phyloP scores from a whole-genome alignment of 2,888 invertebrate genomes.

The Digitonthophagus gazella region DNA sequence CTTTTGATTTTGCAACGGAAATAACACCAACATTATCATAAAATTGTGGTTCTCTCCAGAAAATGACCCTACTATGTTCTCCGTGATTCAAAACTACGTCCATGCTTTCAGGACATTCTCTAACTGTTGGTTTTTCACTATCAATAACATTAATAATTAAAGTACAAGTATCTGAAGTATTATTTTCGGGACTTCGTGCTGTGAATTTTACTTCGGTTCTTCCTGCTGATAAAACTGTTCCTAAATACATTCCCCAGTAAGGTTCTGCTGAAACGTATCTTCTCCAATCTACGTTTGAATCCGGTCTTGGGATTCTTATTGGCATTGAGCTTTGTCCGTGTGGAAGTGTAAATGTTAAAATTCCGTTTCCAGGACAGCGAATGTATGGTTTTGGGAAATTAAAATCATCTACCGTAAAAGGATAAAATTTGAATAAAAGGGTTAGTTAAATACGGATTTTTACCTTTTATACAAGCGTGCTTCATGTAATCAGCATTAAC shows the following conservation, averaged over 20 bases:
- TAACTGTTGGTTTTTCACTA: conserved; percentile 57
- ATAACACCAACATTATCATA: conserved; percentile 58
- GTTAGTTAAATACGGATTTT: conserved; percentile 26
- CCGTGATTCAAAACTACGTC: conserved; percentile 57
- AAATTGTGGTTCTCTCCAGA: conserved; percentile 67
- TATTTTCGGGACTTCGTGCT: conserved; percentile 57
- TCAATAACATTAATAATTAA: conserved; percentile 61
- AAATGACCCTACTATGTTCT: conserved; percentile 57
- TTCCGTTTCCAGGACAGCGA: conserved; percentile 58
- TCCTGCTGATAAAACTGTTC: conserved; percentile 60
- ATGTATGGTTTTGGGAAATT: conserved; percentile 57
- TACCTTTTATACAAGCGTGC: conserved; percentile 42
- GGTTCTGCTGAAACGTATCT: conserved; percentile 61
- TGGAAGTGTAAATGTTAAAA: conserved; percentile 58
- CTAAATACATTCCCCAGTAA: conserved; percentile 61
- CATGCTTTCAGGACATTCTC: conserved; percentile 62
- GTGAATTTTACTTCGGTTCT: conserved; percentile 59
- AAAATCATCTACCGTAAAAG: conserved; percentile 31
- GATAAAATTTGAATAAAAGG: background rate
- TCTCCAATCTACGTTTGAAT: conserved; percentile 66
- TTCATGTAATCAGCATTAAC: conserved; percentile 30
- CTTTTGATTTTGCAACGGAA: conserved; percentile 60
- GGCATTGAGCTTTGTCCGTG: conserved; percentile 51
- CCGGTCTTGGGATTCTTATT: conserved; percentile 57
- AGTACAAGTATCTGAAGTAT: conserved; percentile 58